Base-by-base conservation (phyloP, 1,140 invertebrate species). In the Temnothorax curvispinosus region DNA sequence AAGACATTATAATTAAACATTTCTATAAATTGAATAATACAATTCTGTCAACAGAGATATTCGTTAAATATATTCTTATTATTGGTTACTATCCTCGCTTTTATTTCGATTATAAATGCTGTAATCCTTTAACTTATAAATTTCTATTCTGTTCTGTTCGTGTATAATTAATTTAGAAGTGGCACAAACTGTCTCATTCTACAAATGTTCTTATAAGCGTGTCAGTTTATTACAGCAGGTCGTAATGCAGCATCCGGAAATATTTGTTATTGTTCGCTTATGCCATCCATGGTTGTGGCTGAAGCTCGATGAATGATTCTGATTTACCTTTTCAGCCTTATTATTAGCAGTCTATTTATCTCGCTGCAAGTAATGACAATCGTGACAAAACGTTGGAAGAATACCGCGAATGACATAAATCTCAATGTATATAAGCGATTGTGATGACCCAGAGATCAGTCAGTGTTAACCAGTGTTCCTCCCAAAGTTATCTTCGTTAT, bases 371-470 rank as follows among this genome's bases (percentile, higher is more conserved):
- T 94, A 94, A 95, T 95, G 88, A 80, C 89, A 94, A 93, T 95
- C 94, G 95, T 95, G 94, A 95, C 93, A 90, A 91, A 86, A 21
- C 21, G n/a, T 6, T 21, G 3, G 35, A 69, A 85, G 93, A 92
- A 93, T 92, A 88, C 82, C 13, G 71, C 81, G 86, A 86, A 74
- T 91, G 94, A 92, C 94, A 95, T 94, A 91, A 94, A 92, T 95
- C 86, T 88, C 88, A 75, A 90, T 92, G 91, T 93, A 94, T 95
- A 95, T 95, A 95, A 95, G 91, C 85, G 75, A 90, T 81, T 38
- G 54, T 38, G 8, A 35, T 50, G 41, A 50, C 56, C 50, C 27
- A 38, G 27, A 35, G 65, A 60, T 65, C 85, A 89, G 89, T 89
- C 50, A 76, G 62, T 72, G 47, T 56, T 35, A 54, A 47, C 9